Conservation (phyloP, 2,797 vertebrate species). For the Paramormyrops hopkinsi region DNA sequence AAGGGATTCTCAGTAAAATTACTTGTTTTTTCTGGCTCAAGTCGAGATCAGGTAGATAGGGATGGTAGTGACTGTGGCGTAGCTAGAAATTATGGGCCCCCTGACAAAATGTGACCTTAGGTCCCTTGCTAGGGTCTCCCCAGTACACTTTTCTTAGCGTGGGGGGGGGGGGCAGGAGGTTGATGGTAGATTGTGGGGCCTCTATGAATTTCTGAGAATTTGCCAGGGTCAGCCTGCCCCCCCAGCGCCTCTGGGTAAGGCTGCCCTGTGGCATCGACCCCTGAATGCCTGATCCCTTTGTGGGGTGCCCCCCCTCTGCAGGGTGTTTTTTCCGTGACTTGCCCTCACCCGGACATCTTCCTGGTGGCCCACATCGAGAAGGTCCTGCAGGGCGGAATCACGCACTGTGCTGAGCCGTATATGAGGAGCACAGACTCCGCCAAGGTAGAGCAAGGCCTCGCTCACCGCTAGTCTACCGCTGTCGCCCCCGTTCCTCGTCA, state of each 20-base stretch:
- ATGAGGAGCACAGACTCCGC: constrained; percentile 97
- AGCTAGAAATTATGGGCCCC: background rate
- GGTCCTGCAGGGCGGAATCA: constrained; percentile 87
- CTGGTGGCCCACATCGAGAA: constrained; percentile 95
- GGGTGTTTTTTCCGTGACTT: constrained; percentile 93
- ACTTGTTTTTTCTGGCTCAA: background rate
- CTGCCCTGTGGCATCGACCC: background rate
- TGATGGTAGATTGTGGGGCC: background rate
- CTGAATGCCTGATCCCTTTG: background rate
- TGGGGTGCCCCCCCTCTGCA: constrained; percentile 41
- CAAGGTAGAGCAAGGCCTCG: constrained; percentile 66
- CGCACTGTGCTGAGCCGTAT: constrained; percentile 92
- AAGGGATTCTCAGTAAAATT: background rate
- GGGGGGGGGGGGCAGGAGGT: background rate
- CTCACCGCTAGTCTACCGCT: constrained; percentile 30
- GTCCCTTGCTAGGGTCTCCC: background rate
- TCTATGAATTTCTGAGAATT: background rate
- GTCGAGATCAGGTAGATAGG: background rate
- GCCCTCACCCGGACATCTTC: constrained; percentile 94
- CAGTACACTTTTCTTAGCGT: background rate
- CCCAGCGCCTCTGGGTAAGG: background rate
- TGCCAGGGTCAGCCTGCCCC: background rate
- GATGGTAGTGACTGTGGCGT: background rate
- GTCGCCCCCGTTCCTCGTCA: constrained; percentile 32
- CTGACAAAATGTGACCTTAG: background rate